Evolutionary conservation across 53 echinoderm and acorn worm genomes (phyloP).

Genomic region (Paracentrotus lividus): DNA sequence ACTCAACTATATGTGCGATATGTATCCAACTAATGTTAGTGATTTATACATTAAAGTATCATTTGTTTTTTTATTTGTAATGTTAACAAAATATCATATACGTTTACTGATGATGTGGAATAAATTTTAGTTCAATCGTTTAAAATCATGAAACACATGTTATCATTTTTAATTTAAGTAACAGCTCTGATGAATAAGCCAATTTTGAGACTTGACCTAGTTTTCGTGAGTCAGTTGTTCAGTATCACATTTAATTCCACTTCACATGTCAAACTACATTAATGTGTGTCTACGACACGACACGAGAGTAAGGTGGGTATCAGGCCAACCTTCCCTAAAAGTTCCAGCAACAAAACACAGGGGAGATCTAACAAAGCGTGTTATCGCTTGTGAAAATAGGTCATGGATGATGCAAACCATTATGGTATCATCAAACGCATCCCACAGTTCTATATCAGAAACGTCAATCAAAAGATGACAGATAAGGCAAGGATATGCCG

Average conservation of each 20-base stretch:
- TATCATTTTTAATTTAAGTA: too few relatives aligned
- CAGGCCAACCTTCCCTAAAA: background rate
- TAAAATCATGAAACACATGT: too few relatives aligned
- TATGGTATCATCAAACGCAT: background rate
- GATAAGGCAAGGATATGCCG: background rate
- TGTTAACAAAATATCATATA: too few relatives aligned
- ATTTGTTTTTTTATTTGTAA: too few relatives aligned
- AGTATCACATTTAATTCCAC: background rate
- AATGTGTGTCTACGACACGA: background rate
- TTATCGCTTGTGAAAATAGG: constrained; percentile 51
- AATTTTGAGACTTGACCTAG: constrained; percentile 6
- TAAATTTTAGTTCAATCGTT: too few relatives aligned
- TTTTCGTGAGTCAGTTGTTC: background rate
- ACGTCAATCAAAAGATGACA: constrained; percentile 55
- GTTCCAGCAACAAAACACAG: constrained; percentile 17
- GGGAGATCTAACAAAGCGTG: constrained; percentile 18
- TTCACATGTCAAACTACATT: constrained; percentile 21
- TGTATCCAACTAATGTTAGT: too few relatives aligned
- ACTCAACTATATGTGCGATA: too few relatives aligned
- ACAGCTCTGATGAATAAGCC: too few relatives aligned
- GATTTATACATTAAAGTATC: too few relatives aligned
- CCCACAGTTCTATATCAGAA: background rate
- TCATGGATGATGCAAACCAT: constrained; percentile 52
- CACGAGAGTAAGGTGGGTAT: background rate
- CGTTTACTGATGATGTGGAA: too few relatives aligned